Evolutionary conservation across 2,797 vertebrate species (phyloP).

Genomic region (Falco columbarius): DNA sequence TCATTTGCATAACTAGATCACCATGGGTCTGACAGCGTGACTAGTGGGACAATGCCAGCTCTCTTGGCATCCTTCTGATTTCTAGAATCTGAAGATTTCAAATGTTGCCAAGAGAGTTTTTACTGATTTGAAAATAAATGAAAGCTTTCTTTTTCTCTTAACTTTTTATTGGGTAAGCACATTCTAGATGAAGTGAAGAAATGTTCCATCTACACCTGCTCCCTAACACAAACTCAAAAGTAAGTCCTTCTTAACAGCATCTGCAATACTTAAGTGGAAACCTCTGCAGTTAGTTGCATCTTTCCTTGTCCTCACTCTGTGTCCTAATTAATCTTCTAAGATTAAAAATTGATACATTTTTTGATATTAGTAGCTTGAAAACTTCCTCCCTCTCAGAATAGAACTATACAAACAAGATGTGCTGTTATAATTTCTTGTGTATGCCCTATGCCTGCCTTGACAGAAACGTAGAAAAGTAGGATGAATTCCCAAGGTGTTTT

Average conservation of each 20-base stretch:
- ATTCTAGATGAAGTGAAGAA: neutral
- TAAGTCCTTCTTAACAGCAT: neutral
- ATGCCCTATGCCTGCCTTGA: neutral
- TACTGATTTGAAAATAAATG: neutral
- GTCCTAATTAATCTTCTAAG: neutral
- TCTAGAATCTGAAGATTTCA: neutral
- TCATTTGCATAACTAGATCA: neutral
- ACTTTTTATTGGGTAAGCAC: neutral
- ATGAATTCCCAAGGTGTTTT: neutral
- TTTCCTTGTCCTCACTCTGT: neutral
- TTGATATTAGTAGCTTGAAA: neutral
- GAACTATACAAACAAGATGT: neutral
- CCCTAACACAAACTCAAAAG: neutral
- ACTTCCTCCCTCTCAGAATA: neutral
- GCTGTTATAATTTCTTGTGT: neutral
- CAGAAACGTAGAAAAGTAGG: neutral
- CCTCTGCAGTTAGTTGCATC: neutral
- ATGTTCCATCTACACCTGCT: neutral
- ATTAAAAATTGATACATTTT: neutral
- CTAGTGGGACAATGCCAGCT: neutral
- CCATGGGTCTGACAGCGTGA: accelerated
- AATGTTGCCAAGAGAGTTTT: neutral
- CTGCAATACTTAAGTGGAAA: neutral
- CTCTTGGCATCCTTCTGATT: neutral
- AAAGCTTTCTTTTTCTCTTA: neutral